These are phyloP conservation scores for Dendroctonus valens DNA, from an alignment of 1,140 invertebrate species.

Conservation along the genomic window DNA sequence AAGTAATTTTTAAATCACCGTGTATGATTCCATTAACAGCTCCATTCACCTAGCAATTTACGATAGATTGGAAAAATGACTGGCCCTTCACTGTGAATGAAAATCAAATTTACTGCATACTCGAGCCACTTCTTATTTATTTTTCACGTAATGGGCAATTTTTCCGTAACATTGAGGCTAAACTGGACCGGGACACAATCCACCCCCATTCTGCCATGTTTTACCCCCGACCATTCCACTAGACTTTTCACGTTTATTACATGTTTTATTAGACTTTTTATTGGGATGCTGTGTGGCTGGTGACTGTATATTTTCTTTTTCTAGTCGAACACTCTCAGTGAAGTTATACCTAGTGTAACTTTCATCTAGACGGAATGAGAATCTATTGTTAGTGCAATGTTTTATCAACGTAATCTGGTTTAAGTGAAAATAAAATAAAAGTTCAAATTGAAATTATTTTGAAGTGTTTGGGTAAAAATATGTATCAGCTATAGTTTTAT, in stretches of 20 bases:
- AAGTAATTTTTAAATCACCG: no score
- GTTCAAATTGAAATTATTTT: no score
- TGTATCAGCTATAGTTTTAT: no score
- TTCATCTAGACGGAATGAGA: no score
- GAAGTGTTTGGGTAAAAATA: no score
- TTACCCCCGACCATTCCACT: constrained; percentile 34
- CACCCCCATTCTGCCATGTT: constrained; percentile 15
- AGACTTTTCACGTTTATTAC: constrained; percentile 36
- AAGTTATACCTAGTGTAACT: no score
- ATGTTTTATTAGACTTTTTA: constrained; percentile 35
- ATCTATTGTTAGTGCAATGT: no score
- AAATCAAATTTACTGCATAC: constrained; percentile 33
- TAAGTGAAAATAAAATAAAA: no score
- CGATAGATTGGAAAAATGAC: constrained; percentile 22
- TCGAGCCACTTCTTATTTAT: constrained; percentile 32
- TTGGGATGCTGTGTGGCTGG: constrained; percentile 17
- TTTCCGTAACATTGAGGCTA: constrained; percentile 35
- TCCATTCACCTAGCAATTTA: background rate
- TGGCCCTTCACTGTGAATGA: constrained; percentile 29
- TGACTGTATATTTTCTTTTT: no score
- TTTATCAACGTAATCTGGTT: no score
- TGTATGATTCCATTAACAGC: constrained; percentile 5
- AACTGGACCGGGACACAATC: constrained; percentile 11
- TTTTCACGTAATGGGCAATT: constrained; percentile 35
- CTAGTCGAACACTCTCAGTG: no score